Conservation (phyloP, 1,140 invertebrate genomes). For the Saccostrea echinata region DNA sequence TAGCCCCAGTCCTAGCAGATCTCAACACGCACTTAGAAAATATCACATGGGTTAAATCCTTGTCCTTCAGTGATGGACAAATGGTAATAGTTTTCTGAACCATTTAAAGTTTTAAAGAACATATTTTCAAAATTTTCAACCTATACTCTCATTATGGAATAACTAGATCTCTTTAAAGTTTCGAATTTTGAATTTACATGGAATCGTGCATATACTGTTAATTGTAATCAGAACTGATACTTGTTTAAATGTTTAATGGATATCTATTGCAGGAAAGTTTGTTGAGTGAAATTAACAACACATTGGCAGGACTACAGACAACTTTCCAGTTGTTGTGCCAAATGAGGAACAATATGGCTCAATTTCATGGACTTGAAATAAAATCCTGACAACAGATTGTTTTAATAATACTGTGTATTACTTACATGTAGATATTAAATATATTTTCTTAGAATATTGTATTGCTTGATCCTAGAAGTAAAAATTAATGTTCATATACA, state of each 20-base stretch:
- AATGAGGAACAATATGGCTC: slow-evolving; percentile 50
- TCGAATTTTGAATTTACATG: too few species aligned
- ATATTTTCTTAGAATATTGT: neutral
- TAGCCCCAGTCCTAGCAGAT: slow-evolving; percentile 64
- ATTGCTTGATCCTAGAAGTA: too few species aligned
- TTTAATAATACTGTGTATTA: neutral
- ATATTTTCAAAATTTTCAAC: too few species aligned
- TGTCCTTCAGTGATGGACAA: slow-evolving; percentile 56
- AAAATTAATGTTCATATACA: too few species aligned
- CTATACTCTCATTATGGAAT: too few species aligned
- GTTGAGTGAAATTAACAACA: slow-evolving; percentile 42
- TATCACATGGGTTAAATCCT: slow-evolving; percentile 60
- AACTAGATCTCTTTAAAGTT: too few species aligned
- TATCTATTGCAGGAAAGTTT: slow-evolving; percentile 43
- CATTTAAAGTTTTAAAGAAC: neutral
- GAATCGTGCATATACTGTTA: too few species aligned
- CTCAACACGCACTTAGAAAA: slow-evolving; percentile 65
- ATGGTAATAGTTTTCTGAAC: slow-evolving; percentile 48
- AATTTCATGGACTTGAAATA: neutral
- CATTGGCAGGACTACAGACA: slow-evolving; percentile 46
- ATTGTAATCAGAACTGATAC: too few species aligned
- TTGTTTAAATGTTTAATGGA: too few species aligned
- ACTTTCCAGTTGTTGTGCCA: slow-evolving; percentile 47
- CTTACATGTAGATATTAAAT: neutral
- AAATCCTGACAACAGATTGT: slow-evolving; percentile 18